phyloP scores from a whole-genome alignment of 2,113 vertebrate genomes.

The Alces alces region DNA sequence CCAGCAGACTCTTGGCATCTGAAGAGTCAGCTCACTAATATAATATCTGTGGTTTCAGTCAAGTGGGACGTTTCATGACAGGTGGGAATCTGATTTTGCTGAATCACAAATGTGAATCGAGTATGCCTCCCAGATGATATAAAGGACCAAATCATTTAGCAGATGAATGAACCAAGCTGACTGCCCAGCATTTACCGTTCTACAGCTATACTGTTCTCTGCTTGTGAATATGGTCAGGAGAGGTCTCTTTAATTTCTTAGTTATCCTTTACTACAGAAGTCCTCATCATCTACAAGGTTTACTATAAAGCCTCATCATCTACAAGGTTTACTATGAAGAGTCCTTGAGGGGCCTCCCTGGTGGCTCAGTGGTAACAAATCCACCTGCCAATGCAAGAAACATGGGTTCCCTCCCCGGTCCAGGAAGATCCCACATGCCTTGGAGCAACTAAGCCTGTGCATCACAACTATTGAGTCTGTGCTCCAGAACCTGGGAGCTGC shows the following conservation, averaged over 20 bases:
- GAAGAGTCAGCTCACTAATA: not conserved
- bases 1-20: not conserved
- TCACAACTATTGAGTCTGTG: not conserved
- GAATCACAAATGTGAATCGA: not conserved
- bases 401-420: not conserved
- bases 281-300: not conserved
- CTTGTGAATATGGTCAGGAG: not conserved
- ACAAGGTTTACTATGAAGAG: not conserved
- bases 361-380: not conserved
- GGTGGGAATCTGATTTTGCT: not conserved
- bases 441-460: not conserved
- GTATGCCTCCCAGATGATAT: not conserved
- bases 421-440: not conserved
- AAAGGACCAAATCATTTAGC: not conserved
- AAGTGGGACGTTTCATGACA: not conserved
- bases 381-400: not conserved
- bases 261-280: not conserved
- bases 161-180: not conserved
- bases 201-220: not conserved
- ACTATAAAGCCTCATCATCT: too few relatives aligned
- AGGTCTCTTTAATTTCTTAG: not conserved
- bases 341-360: not conserved
- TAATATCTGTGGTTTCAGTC: not conserved
- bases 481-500: not conserved
- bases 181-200: not conserved